Conservation (phyloP, 2,113 vertebrate species). For the Spea multiplicata region DNA sequence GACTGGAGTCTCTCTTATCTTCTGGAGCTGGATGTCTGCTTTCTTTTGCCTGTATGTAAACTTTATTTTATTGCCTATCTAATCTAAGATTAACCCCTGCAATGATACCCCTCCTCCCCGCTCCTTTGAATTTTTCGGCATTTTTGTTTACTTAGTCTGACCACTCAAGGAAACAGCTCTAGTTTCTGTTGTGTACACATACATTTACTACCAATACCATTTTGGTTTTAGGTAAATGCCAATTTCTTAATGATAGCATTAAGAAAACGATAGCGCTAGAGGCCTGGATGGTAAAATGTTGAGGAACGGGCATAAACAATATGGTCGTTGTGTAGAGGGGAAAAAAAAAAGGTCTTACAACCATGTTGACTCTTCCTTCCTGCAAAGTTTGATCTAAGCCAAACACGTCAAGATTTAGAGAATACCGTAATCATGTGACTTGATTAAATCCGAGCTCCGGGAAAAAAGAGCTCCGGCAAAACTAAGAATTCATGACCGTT, state of each 20-base stretch:
- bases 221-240: neutral
- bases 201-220: neutral
- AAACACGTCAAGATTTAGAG: too few relatives aligned
- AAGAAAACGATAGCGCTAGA: too few relatives aligned
- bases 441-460: too few relatives aligned
- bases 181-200: neutral
- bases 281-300: too few relatives aligned
- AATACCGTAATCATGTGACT: too few relatives aligned
- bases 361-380: too few relatives aligned
- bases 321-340: too few relatives aligned
- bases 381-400: too few relatives aligned
- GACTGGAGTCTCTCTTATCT: conserved; percentile 42
- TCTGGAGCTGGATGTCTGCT: conserved; percentile 30
- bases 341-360: too few relatives aligned
- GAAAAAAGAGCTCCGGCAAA: too few relatives aligned
- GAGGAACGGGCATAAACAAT: too few relatives aligned
- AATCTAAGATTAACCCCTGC: conserved; percentile 40
- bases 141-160: conserved; percentile 20
- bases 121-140: conserved; percentile 15
- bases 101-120: conserved; percentile 1
- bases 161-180: conserved; percentile 1
- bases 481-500: too few relatives aligned
- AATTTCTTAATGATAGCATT: neutral
- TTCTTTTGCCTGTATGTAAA: conserved; percentile 36
- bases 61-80: conserved; percentile 32